Evolutionary conservation across 2,888 invertebrate species (phyloP).

Genomic region (Drosophila rellima): DNA sequence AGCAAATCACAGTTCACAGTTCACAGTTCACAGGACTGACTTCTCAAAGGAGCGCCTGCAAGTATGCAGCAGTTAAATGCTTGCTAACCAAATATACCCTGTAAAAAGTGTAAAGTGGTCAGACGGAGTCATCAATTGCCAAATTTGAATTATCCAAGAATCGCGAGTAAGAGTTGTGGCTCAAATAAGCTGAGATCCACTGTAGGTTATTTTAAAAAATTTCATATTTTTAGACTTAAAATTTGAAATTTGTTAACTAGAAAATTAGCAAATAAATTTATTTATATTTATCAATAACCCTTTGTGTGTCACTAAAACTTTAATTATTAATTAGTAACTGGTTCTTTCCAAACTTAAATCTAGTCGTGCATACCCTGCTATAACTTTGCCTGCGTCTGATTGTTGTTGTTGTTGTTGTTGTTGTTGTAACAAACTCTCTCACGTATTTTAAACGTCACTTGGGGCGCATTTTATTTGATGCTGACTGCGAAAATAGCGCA

Average conservation of each 20-base stretch:
- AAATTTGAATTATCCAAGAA: too few species aligned
- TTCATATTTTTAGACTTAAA: too few species aligned
- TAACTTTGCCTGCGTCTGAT: not conserved
- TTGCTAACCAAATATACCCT: not conserved
- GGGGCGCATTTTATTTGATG: constrained; percentile 51
- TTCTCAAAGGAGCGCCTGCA: constrained; percentile 3
- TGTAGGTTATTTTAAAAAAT: too few species aligned
- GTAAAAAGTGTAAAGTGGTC: not conserved
- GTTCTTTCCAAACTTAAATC: not conserved
- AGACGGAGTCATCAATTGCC: not conserved
- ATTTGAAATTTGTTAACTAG: too few species aligned
- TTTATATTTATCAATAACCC: too few species aligned
- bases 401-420: constrained; percentile 6
- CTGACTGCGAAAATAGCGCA: not conserved
- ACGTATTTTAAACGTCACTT: constrained; percentile 45
- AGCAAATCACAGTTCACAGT: constrained; percentile 40
- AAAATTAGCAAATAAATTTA: too few species aligned
- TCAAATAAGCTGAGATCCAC: too few species aligned
- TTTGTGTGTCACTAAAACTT: too few species aligned
- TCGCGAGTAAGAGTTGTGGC: too few species aligned
- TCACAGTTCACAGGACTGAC: constrained; percentile 8
- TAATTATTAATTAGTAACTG: not conserved
- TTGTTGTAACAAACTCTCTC: constrained; percentile 22
- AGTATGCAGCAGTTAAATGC: constrained; percentile 30
- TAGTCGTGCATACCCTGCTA: not conserved